Base-by-base conservation (phyloP, 1,140 invertebrate genomes). In the Linepithema humile region DNA sequence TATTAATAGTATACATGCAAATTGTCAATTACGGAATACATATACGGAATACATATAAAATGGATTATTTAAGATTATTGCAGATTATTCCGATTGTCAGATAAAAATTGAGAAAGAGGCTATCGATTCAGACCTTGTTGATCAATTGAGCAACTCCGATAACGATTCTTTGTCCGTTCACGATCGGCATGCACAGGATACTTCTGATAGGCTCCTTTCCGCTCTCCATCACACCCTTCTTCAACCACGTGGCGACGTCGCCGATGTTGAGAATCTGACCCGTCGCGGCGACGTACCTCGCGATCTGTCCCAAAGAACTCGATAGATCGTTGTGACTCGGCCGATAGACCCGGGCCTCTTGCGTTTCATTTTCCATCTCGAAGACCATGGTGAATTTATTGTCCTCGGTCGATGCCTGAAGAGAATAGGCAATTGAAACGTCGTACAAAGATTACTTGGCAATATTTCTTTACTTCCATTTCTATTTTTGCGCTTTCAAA, bases 71-170 rank as follows among this genome's bases (percentile, higher is more conserved):
- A 1, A 26, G 67, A 50, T 53, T 70, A 70, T 20, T 35, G 9
- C 40, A 9, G 29, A 75, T 35, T 75, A 59, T 40, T 26, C 15
- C 2, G 12, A 48, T 48, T 48, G 17, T 7, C 17, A 32, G 10
- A 62, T 45, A 45, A 17, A 65, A 50, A 50, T 48, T 48, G 20
- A 10, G 4, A 64, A 77, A 0, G 10, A 29, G 29, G 40, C 70
- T 55, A 78, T 83, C 40, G 55, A 35, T 55, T 70, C 57, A 73
- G 90, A 98, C 97, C 96, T 99, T 99, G 93, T 99, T 99, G 50
- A 99, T 98, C 35, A 99, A 95, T 90, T 99, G 98, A 59, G 98
- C 97, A 0, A 99, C 98, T 20, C 98, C 98, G 86, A 99, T 98
- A 3, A 99, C 97, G 55, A 95, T 95, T 87, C 97, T 97, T 91